Conservation (phyloP, 2,113 vertebrate species). For the Sebastes fasciatus region DNA sequence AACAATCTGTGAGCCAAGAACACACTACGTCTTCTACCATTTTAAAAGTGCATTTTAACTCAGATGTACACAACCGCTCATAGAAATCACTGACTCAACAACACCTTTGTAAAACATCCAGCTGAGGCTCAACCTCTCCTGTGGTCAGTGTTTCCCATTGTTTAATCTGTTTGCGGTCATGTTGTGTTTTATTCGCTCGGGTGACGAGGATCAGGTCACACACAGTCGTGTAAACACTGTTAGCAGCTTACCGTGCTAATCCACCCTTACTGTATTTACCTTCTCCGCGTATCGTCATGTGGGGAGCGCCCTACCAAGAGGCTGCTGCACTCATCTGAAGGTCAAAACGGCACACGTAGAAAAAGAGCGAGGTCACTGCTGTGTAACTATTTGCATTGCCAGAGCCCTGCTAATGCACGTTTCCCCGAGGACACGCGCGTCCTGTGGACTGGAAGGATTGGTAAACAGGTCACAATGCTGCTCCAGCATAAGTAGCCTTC, state of each 20-base stretch:
- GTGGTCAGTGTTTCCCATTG: conserved; percentile 4
- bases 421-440: conserved; percentile 54
- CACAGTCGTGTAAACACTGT: conserved; percentile 63
- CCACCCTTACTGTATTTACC: conserved; percentile 67
- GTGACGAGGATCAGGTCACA: conserved; percentile 51
- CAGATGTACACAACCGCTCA: neutral
- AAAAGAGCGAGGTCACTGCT: conserved; percentile 47
- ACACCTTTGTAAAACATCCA: neutral
- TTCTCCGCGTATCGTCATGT: conserved; percentile 19
- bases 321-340: conserved; percentile 48
- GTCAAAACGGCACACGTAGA: conserved; percentile 45
- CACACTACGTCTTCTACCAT: neutral
- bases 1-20: neutral
- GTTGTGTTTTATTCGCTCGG: conserved; percentile 46
- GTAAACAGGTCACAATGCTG: conserved; percentile 64
- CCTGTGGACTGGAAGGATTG: conserved; percentile 50
- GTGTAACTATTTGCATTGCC: conserved; percentile 75
- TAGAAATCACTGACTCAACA: neutral
- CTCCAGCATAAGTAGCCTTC: conserved; percentile 52
- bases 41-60: neutral
- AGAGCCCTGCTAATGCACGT: conserved; percentile 37
- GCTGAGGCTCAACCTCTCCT: neutral
- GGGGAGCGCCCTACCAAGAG: conserved; percentile 24
- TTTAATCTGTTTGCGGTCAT: conserved; percentile 49
- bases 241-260: conserved; percentile 66